Conservation (phyloP, 2,113 vertebrate genomes). For the Thunnus thynnus region DNA sequence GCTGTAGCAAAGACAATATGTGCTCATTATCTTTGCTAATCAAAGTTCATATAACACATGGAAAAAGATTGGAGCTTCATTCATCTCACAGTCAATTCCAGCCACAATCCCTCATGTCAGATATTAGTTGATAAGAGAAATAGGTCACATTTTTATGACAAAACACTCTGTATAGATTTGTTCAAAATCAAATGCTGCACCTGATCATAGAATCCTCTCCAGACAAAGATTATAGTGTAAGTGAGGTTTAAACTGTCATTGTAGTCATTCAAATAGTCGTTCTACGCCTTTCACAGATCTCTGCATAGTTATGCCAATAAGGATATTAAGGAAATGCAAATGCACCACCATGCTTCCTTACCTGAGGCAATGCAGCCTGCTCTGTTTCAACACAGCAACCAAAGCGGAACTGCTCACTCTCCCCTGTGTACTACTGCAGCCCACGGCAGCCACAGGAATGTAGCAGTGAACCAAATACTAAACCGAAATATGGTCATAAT, state of each 20-base stretch:
- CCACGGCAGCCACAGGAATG: slow-evolving; percentile 31
- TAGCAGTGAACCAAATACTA: slow-evolving; percentile 21
- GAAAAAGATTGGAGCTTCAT: slow-evolving; percentile 45
- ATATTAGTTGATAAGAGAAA: slow-evolving; percentile 66
- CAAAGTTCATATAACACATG: slow-evolving; percentile 37
- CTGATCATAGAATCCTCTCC: slow-evolving; percentile 8
- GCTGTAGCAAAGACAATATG: background rate
- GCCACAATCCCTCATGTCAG: slow-evolving; percentile 38
- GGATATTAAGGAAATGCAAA: slow-evolving; percentile 72
- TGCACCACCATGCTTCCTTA: slow-evolving; percentile 61
- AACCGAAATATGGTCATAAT: slow-evolving; percentile 18
- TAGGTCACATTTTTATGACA: slow-evolving; percentile 39
- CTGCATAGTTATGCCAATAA: slow-evolving; percentile 55
- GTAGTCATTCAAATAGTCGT: slow-evolving; percentile 28
- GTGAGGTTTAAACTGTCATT: slow-evolving; percentile 22
- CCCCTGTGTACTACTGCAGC: slow-evolving; percentile 41
- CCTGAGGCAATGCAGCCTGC: slow-evolving; percentile 65
- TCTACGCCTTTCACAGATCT: slow-evolving; percentile 45
- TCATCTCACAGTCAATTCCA: slow-evolving; percentile 55
- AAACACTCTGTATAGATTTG: slow-evolving; percentile 24
- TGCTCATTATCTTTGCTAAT: slow-evolving; percentile 55
- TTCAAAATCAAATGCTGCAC: slow-evolving; percentile 23
- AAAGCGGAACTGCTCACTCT: slow-evolving; percentile 56
- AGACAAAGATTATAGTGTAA: slow-evolving; percentile 28
- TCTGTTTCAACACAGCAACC: slow-evolving; percentile 57